A percentile compares a stretch with the other conserved stretches of the same genome.
Evolutionary conservation across 2,888 invertebrate species (phyloP).

Genomic region (Synanthedon tipuliformis): DNA sequence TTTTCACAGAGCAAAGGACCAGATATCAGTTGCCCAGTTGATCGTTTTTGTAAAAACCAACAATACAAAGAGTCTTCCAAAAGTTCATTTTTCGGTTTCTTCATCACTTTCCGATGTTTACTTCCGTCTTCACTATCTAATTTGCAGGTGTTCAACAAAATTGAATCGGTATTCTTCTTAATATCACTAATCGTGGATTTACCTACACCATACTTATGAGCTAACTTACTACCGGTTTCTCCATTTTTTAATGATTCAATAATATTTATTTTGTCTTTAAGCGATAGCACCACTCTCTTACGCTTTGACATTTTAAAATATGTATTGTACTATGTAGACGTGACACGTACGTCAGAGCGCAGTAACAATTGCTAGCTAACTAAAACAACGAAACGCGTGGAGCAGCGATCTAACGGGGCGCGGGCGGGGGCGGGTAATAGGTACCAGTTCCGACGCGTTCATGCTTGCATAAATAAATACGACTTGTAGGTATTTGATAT

Average conservation of each 20-base stretch:
- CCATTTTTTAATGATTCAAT: conserved; percentile 18
- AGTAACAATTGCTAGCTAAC: too few species aligned
- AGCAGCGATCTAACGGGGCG: too few species aligned
- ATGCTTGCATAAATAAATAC: conserved; percentile 1
- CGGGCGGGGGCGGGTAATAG: too few species aligned
- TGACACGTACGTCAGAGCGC: not conserved
- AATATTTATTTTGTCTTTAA: conserved; percentile 12
- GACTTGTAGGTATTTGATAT: not conserved
- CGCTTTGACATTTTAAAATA: conserved; percentile 12
- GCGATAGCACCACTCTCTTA: conserved; percentile 17
- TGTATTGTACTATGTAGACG: conserved; percentile 1
- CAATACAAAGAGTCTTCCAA: conserved; percentile 15
- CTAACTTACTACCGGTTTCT: conserved; percentile 15
- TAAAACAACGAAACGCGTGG: too few species aligned
- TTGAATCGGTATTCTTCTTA: conserved; percentile 16
- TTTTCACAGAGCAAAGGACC: conserved; percentile 16
- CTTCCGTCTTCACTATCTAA: conserved; percentile 14
- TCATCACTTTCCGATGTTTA: conserved; percentile 16
- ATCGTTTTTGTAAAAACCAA: conserved; percentile 18
- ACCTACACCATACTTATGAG: conserved; percentile 18
- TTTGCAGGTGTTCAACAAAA: conserved; percentile 15
- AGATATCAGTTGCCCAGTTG: conserved; percentile 14
- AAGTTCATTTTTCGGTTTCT: conserved; percentile 16
- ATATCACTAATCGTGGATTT: conserved; percentile 19
- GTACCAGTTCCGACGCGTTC: conserved; percentile 2